These are phyloP conservation scores for Gymnobelideus leadbeateri DNA, from an alignment of 2,113 vertebrate genomes.

Conservation along the genomic window DNA sequence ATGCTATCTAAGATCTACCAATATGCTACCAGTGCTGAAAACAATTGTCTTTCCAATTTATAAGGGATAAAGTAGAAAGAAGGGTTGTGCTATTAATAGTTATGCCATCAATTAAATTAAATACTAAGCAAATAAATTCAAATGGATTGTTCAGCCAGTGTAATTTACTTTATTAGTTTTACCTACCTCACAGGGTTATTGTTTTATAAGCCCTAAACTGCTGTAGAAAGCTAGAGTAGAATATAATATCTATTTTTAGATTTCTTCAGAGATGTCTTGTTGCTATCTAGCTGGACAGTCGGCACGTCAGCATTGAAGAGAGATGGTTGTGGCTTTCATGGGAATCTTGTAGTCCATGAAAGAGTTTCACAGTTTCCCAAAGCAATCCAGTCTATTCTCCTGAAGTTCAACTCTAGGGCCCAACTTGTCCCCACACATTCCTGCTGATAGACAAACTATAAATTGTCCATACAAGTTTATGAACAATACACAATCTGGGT, in stretches of 20 bases:
- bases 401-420: not conserved
- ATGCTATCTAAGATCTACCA: not conserved
- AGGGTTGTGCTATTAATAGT: not conserved
- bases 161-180: not conserved
- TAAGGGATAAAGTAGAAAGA: not conserved
- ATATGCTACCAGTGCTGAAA: not conserved
- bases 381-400: not conserved
- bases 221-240: not conserved
- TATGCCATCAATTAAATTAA: not conserved
- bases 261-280: not conserved
- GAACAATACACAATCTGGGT: not conserved
- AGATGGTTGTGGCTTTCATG: not conserved
- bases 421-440: not conserved
- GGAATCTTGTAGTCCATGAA: not conserved
- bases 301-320: not conserved
- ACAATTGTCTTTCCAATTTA: not conserved
- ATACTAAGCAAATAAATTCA: not conserved
- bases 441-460: not conserved
- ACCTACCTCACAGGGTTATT: not conserved
- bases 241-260: not conserved
- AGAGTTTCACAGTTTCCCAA: not conserved
- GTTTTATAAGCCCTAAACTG: not conserved
- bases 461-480: not conserved
- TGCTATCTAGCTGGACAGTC: not conserved
- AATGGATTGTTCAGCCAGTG: not conserved